phyloP scores from a whole-genome alignment of 2,888 invertebrate species.

The Tiliacea aurago region DNA sequence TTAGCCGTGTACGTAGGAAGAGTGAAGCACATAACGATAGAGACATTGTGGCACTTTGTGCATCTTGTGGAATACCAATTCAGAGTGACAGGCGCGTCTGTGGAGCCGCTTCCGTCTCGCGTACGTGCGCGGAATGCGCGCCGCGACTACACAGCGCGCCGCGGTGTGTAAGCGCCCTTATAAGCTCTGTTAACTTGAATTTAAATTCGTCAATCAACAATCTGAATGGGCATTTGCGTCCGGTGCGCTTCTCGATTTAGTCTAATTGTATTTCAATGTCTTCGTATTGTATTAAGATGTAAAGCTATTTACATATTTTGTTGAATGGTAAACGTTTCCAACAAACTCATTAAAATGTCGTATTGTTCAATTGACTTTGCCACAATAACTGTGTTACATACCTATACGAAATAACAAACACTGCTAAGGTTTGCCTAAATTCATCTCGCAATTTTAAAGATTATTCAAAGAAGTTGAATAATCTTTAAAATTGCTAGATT shows the following conservation, averaged over 20 bases:
- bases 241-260: constrained; percentile 78
- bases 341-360: constrained; percentile 39
- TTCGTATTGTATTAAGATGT: constrained; percentile 64
- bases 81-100: constrained; percentile 73
- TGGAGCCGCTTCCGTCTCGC: constrained; percentile 85
- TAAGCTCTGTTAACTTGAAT: constrained; percentile 77
- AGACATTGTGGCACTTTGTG: constrained; percentile 80
- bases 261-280: constrained; percentile 78
- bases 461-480: neutral
- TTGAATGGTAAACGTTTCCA: constrained; percentile 47
- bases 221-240: constrained; percentile 78
- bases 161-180: constrained; percentile 80
- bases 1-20: constrained; percentile 67
- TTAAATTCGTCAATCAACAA: constrained; percentile 80
- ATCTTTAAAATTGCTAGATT: too few species aligned
- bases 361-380: constrained; percentile 50
- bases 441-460: constrained; percentile 1
- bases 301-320: constrained; percentile 51
- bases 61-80: constrained; percentile 86
- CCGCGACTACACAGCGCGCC: constrained; percentile 79
- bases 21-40: constrained; percentile 71
- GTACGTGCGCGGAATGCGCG: constrained; percentile 81
- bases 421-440: neutral
- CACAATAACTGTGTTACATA: constrained; percentile 28
- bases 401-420: constrained; percentile 16